Conservation (phyloP, 2,797 vertebrate genomes). For the Limosa lapponica region DNA sequence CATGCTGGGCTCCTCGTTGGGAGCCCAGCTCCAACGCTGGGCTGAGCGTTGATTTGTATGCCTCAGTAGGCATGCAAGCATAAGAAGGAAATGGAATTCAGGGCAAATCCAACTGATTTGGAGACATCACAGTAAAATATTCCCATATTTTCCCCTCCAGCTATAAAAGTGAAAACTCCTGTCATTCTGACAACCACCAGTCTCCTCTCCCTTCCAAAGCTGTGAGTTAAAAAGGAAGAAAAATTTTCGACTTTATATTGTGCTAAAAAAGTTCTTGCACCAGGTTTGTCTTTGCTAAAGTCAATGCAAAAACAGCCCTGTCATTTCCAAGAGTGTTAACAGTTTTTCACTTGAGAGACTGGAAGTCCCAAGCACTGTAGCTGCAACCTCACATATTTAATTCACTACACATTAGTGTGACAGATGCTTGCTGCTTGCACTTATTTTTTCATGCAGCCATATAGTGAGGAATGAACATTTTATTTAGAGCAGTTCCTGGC, state of each 20-base stretch:
- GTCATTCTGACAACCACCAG: neutral
- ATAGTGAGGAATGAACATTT: neutral
- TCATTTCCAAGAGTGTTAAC: neutral
- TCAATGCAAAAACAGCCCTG: neutral
- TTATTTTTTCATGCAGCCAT: neutral
- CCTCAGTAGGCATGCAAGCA: neutral
- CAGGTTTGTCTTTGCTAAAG: neutral
- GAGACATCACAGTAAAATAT: neutral
- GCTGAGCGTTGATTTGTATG: neutral
- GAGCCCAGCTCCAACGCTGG: no score
- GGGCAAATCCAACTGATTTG: neutral
- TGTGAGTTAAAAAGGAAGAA: neutral
- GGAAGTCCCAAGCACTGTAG: neutral
- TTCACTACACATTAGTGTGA: neutral
- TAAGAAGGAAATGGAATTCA: neutral
- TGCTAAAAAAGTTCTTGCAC: neutral
- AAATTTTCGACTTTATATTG: neutral
- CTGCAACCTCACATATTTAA: neutral
- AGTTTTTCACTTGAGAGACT: neutral
- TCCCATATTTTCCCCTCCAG: neutral
- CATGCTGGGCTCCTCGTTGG: rapidly evolving
- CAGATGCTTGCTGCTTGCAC: neutral
- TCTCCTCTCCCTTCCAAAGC: neutral
- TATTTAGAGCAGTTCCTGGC: neutral
- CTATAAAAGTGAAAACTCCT: neutral